Evolutionary conservation across 2,888 invertebrate genomes (phyloP), one percentile per base, ranked within the genome.

Genomic region (Actias luna): DNA sequence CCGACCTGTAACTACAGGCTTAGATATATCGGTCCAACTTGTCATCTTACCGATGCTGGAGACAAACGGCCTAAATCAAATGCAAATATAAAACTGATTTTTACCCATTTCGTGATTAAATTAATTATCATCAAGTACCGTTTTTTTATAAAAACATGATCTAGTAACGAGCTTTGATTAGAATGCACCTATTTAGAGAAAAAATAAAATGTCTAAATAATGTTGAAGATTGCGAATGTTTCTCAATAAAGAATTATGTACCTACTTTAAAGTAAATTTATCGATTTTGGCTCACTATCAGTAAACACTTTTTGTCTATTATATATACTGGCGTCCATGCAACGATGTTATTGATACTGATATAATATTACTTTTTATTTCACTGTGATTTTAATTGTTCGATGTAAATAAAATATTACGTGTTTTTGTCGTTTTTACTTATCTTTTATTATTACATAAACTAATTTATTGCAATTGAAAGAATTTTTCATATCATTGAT

Each of bases 361-460:
- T 57, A 58, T 42, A 35, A 83, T 84, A 82, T 88, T 80, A 59
- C n/a, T 42, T 78, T 83, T 77, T 82, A 82, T 86, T 82, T 88
- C 82, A 84, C 87, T 89, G 89, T 89, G 88, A 89, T 89, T 88
- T 84, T 76, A 80, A 85, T 87, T 86, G 83, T 88, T 89, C 84
- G 78, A 76, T 89, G 86, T 91, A 87, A 88, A 88, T 89, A 88
- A 84, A 82, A 84, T 79, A 79, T 80, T 83, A 81, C 84, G 80
- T 81, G 83, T 86, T 87, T 33, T 79, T 69, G 75, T 50, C 62
- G 69, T 69, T 59, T 80, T 81, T 67, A 67, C 33, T 35, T 35
- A 1, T n/a, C n/a, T n/a, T n/a, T n/a, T n/a, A n/a, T n/a, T n/a
- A n/a, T n/a, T n/a, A n/a, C n/a, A n/a, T n/a, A n/a, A n/a, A n/a